phyloP scores from a whole-genome alignment of 2,888 invertebrate species.

The Boloria euphrosyne region DNA sequence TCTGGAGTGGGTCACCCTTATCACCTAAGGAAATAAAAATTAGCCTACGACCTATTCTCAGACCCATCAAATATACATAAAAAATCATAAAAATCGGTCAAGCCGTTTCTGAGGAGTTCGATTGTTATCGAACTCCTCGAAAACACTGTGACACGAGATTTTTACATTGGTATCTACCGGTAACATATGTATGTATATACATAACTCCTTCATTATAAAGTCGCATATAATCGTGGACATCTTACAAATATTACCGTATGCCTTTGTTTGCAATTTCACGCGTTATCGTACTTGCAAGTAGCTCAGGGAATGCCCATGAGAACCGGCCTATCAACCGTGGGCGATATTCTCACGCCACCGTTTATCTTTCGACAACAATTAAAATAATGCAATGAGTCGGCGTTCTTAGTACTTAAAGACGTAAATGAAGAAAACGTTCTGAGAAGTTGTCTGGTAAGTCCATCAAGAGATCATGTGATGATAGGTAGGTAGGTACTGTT shows the following conservation, averaged over 20 bases:
- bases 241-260: neutral
- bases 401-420: conserved; percentile 48
- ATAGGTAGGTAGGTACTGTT: neutral
- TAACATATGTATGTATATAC: neutral
- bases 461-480: neutral
- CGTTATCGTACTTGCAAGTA: conserved; percentile 1
- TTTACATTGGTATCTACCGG: too few relatives aligned
- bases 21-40: too few relatives aligned
- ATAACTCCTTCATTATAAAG: neutral
- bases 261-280: neutral
- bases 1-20: too few relatives aligned
- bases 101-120: too few relatives aligned
- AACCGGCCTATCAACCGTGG: conserved; percentile 44
- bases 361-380: conserved; percentile 58
- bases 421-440: conserved; percentile 12
- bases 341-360: conserved; percentile 64
- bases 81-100: too few relatives aligned
- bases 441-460: conserved; percentile 13
- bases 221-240: neutral
- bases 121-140: too few relatives aligned
- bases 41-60: too few relatives aligned
- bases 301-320: conserved; percentile 31
- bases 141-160: too few relatives aligned
- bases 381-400: conserved; percentile 51
- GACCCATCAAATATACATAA: too few relatives aligned